Conservation (phyloP, 2,113 vertebrate species). For the Tympanuchus pallidicinctus region DNA sequence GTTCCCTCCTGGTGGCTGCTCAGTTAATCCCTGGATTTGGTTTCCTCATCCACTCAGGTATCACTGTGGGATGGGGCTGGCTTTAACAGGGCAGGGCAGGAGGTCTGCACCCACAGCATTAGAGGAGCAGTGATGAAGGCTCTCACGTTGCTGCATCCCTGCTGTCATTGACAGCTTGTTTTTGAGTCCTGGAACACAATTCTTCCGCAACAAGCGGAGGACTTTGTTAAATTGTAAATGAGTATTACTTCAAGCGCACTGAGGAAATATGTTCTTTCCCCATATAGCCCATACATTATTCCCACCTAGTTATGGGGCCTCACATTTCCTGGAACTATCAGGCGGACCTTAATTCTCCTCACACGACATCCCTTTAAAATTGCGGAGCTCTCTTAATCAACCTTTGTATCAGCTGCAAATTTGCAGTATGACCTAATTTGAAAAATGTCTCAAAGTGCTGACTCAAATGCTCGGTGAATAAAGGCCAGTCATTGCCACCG, state of each 20-base stretch:
- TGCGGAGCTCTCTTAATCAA: constrained; percentile 83
- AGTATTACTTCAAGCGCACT: constrained; percentile 67
- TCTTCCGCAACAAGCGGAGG: constrained; percentile 42
- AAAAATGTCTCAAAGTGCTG: constrained; percentile 83
- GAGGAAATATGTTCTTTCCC: constrained; percentile 71
- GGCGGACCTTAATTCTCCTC: constrained; percentile 79
- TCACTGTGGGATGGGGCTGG: neutral
- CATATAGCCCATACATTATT: constrained; percentile 74
- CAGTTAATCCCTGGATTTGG: neutral
- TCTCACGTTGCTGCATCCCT: neutral
- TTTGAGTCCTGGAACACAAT: constrained; percentile 51
- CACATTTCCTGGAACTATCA: constrained; percentile 82
- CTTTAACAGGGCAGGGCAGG: neutral
- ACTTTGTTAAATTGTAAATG: constrained; percentile 79
- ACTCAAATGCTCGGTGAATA: constrained; percentile 83
- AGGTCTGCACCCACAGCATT: constrained; percentile 30
- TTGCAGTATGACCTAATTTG: constrained; percentile 84
- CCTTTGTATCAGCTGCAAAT: constrained; percentile 82
- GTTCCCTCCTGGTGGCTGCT: neutral
- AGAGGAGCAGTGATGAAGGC: constrained; percentile 33
- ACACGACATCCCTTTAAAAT: constrained; percentile 78
- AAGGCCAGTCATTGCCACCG: constrained; percentile 74
- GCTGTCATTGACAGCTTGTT: constrained; percentile 68
- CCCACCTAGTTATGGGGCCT: constrained; percentile 68
- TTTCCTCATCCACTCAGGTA: neutral